phyloP scores from a whole-genome alignment of 2,797 vertebrate genomes.

The Bradypodion pumilum region DNA sequence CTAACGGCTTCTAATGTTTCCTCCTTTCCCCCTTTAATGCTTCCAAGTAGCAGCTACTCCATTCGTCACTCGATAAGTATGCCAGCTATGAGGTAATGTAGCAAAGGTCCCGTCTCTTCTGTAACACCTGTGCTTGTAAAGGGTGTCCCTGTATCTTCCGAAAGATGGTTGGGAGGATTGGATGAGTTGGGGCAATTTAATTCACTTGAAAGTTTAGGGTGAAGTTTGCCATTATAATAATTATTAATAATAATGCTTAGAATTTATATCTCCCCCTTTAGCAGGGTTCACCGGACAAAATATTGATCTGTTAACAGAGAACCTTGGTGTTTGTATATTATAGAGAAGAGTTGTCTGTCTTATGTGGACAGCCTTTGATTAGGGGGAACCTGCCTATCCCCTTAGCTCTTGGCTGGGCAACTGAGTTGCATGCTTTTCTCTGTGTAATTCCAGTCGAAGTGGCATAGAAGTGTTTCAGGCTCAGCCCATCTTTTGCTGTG shows the following conservation, averaged over 20 bases:
- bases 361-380: not conserved
- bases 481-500: too few relatives aligned
- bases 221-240: not conserved
- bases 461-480: too few relatives aligned
- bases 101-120: not conserved
- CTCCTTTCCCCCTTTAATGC: constrained; percentile 76
- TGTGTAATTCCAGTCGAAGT: not conserved
- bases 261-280: not conserved
- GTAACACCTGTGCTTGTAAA: not conserved
- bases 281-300: not conserved
- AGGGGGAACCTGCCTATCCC: too few relatives aligned
- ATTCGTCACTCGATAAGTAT: constrained; percentile 96
- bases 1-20: constrained; percentile 59
- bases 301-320: not conserved
- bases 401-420: not conserved
- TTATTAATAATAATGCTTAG: not conserved
- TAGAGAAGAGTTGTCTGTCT: not conserved
- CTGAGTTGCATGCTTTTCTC: not conserved
- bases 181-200: not conserved
- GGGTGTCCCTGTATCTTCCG: not conserved
- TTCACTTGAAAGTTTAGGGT: not conserved
- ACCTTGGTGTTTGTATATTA: too few relatives aligned
- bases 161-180: not conserved
- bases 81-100: constrained; percentile 95
- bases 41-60: constrained; percentile 90